phyloP scores from a whole-genome alignment of 2,113 vertebrate genomes.

The Amia ocellicauda region DNA sequence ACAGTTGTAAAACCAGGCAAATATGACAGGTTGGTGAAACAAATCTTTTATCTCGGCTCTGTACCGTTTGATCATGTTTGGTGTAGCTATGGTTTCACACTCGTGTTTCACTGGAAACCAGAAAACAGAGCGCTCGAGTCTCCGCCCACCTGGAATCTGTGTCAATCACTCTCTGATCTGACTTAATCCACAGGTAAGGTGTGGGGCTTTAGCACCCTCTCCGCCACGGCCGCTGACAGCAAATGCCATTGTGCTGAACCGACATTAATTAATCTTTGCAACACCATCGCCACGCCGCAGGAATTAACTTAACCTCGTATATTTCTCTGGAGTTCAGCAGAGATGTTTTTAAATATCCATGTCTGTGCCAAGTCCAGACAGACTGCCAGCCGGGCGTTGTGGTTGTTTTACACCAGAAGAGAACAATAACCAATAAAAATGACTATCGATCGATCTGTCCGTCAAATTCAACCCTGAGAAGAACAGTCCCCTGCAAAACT shows the following conservation, averaged over 20 bases:
- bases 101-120: constrained; percentile 43
- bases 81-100: constrained; percentile 38
- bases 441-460: too few relatives aligned
- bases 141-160: constrained; percentile 25
- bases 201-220: constrained; percentile 51
- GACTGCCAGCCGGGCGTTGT: too few relatives aligned
- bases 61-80: constrained; percentile 12
- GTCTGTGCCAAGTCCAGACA: too few relatives aligned
- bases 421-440: too few relatives aligned
- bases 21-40: constrained; percentile 58
- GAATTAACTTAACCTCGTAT: too few relatives aligned
- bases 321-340: too few relatives aligned
- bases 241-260: neutral
- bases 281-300: too few relatives aligned
- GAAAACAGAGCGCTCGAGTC: constrained; percentile 30
- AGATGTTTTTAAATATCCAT: too few relatives aligned
- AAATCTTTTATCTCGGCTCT: constrained; percentile 35
- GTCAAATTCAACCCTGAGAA: too few relatives aligned
- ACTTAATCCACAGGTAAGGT: constrained; percentile 65
- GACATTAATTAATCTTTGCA: neutral
- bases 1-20: constrained; percentile 67
- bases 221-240: constrained; percentile 5
- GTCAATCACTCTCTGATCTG: constrained; percentile 62
- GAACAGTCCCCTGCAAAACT: too few relatives aligned
- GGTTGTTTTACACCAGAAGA: too few relatives aligned